Base-by-base conservation (phyloP, 2,888 invertebrate species). In the Labia minor region DNA sequence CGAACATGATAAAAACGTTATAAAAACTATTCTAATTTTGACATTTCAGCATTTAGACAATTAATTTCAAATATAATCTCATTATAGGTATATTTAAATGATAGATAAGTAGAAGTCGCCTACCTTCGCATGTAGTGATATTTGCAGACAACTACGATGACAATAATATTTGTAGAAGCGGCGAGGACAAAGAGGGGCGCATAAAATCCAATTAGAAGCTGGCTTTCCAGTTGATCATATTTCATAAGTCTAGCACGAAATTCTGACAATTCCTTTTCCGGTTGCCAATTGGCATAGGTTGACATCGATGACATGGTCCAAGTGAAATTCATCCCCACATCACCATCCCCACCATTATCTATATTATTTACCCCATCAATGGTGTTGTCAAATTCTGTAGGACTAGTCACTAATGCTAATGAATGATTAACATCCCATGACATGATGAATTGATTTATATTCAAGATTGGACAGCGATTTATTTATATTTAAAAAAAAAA, bases 41-140 rank as follows among this genome's bases (percentile, higher is more conserved):
- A n/a, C n/a, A n/a, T n/a, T n/a, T n/a, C n/a, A n/a, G n/a, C n/a
- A n/a, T n/a, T n/a, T n/a, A n/a, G n/a, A n/a, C n/a, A n/a, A n/a
- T n/a, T n/a, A n/a, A n/a, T n/a, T n/a, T n/a, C n/a, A n/a, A n/a
- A n/a, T n/a, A n/a, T n/a, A n/a, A n/a, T n/a, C n/a, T n/a, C n/a
- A n/a, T n/a, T n/a, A n/a, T n/a, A n/a, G n/a, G n/a, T n/a, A n/a
- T n/a, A n/a, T n/a, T n/a, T n/a, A n/a, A n/a, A n/a, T n/a, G n/a
- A n/a, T n/a, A n/a, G n/a, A n/a, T n/a, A n/a, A n/a, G n/a, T n/a
- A n/a, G n/a, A n/a, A n/a, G n/a, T n/a, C 64, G 77, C 82, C 81
- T 77, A 86, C 88, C 84, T 87, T 73, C 86, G 81, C 73, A 86
- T 85, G 72, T 85, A 86, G 70, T 85, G 83, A 73, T 85, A 86